Evolutionary conservation across 2,113 vertebrate species (phyloP).

Genomic region (Beaufortia kweichowensis): DNA sequence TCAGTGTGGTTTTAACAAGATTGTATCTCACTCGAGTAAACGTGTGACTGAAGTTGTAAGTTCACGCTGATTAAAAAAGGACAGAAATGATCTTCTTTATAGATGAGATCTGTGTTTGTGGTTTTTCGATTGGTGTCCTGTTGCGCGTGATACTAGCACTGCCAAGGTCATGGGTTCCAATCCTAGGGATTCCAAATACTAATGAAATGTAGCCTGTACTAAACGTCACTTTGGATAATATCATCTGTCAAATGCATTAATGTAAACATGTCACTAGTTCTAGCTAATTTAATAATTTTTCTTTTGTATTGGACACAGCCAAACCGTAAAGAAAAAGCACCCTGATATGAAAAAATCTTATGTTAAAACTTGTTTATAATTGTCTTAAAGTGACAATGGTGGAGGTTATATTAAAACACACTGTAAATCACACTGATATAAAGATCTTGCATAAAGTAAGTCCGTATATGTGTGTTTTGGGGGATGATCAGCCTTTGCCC

Average conservation of each 20-base stretch:
- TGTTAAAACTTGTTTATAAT: too few species aligned
- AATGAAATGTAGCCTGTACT: too few species aligned
- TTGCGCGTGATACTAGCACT: too few species aligned
- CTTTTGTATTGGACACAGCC: slow-evolving; percentile 43
- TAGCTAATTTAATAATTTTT: slow-evolving; percentile 68
- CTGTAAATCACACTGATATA: neutral
- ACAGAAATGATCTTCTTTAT: slow-evolving; percentile 51
- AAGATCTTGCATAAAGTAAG: too few species aligned
- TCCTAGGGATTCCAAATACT: too few species aligned
- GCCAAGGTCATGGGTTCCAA: neutral
- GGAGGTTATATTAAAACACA: too few species aligned
- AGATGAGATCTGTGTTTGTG: too few species aligned
- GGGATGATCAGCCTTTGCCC: neutral
- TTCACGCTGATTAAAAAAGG: slow-evolving; percentile 68
- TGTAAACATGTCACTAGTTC: slow-evolving; percentile 67
- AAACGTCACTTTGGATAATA: too few species aligned
- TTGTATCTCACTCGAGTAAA: slow-evolving; percentile 85
- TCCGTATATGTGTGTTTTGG: neutral
- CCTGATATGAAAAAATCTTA: neutral
- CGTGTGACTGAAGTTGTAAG: slow-evolving; percentile 75
- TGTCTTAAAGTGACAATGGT: too few species aligned
- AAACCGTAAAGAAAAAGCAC: slow-evolving; percentile 36
- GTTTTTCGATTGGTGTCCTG: too few species aligned
- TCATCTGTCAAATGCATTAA: too few species aligned
- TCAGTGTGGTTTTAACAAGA: too few species aligned